Evolutionary conservation across 1,140 invertebrate genomes (phyloP), one percentile per base, ranked within the genome.

Genomic region (Thalassaphorura encarpata): DNA sequence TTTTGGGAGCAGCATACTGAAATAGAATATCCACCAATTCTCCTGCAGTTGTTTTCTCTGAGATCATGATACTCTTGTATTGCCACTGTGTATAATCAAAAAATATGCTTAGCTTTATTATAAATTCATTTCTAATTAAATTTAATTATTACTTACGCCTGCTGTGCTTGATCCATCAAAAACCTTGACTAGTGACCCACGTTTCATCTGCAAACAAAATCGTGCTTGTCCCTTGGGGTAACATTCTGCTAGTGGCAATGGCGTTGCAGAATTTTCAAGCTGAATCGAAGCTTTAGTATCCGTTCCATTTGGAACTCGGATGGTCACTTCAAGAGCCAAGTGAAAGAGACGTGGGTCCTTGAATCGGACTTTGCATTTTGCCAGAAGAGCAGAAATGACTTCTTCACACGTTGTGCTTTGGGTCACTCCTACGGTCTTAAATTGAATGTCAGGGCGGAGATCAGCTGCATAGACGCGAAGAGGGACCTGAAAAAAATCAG

Each of bases 331-430:
- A 89, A 93, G 92, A 58, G 87, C 89, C 16, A 94, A 76, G 71
- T 88, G 92, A 73, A 91, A 94, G n/a, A 94, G 77, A 65, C 88
- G 82, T 0, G 89, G 87, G 72, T 93, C 90, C 24, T 89, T 78
- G 69, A 92, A 89, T 63, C 87, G 80, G 85, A 92, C 91, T 67
- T 87, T 80, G 66, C 87, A 92, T 76, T 92, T 92, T 67, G 85
- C 81, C 50, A 94, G 75, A n/a, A 93, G 73, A 42, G 84, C 83
- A 48, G 78, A 73, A 2, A 93, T 86, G 36, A 94, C 82, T 73
- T 92, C 85, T 66, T 84, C 81, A 66, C 87, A 87, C 0, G 85
- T 84, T 8, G 87, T 92, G 61, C 80, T 41, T 71, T 83, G 85
- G 3, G 83, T 85, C 47, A 93, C 87, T 50, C 85, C 82, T 45